These are phyloP conservation scores for Polyploca ridens DNA, from an alignment of 2,888 invertebrate species.

Conservation along the genomic window DNA sequence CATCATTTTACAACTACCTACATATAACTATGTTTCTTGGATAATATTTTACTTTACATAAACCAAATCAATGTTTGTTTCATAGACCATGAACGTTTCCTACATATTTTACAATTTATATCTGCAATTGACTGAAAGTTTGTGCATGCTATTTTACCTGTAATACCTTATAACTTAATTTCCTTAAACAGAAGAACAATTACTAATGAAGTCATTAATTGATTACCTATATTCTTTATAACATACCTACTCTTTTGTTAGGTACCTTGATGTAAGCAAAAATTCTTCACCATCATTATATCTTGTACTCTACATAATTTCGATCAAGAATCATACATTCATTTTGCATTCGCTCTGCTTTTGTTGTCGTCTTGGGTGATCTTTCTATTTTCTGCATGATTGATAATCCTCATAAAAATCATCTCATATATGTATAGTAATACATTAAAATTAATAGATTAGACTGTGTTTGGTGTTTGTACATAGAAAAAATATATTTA, in stretches of 20 bases:
- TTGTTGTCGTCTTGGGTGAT: slow-evolving; percentile 59
- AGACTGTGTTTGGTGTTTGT: slow-evolving; percentile 31
- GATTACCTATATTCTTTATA: slow-evolving; percentile 19
- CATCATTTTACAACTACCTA: neutral
- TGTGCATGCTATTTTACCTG: neutral
- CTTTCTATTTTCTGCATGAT: slow-evolving; percentile 50
- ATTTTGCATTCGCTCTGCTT: slow-evolving; percentile 62
- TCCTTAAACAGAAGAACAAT: neutral
- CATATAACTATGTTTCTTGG: neutral
- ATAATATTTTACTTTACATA: neutral
- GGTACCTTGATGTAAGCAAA: neutral
- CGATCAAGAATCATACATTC: slow-evolving; percentile 19
- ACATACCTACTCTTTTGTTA: slow-evolving; percentile 18
- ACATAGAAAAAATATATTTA: slow-evolving; percentile 23
- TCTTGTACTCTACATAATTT: neutral
- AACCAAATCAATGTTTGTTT: neutral
- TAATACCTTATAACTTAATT: slow-evolving; percentile 16
- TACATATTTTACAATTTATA: neutral
- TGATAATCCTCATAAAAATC: slow-evolving; percentile 24
- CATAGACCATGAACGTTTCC: neutral
- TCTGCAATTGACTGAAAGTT: neutral
- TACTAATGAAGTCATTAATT: slow-evolving; percentile 4
- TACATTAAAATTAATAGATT: slow-evolving; percentile 5
- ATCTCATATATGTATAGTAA: slow-evolving; percentile 19
- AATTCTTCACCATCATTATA: neutral